Percentiles rank a stretch among this genome's conserved stretches.
These are phyloP conservation scores for Macrocentrus cingulum DNA, from an alignment of 1,140 invertebrate species.

Conservation along the genomic window DNA sequence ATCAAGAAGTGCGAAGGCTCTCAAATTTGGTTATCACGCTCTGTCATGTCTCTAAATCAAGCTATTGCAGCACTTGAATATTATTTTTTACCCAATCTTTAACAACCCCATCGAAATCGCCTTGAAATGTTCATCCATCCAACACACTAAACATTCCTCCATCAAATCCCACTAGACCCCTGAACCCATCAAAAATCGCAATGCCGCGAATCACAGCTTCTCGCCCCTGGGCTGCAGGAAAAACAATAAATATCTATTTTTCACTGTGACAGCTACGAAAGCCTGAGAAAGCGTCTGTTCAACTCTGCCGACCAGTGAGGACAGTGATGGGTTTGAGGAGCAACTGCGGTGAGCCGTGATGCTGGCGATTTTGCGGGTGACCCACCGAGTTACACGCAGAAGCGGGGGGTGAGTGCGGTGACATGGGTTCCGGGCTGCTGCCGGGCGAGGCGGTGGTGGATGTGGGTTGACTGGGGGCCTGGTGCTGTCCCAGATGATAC, in stretches of 20 bases:
- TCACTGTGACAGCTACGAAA: neutral
- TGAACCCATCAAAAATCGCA: too few relatives aligned
- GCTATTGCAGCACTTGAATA: too few relatives aligned
- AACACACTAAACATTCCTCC: too few relatives aligned
- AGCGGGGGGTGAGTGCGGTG: conserved; percentile 45
- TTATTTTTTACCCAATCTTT: too few relatives aligned
- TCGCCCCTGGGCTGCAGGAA: neutral
- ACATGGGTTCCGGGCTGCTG: conserved; percentile 59
- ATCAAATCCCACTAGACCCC: too few relatives aligned
- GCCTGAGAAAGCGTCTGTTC: conserved; percentile 26
- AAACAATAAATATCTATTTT: conserved; percentile 1
- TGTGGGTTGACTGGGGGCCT: conserved; percentile 43
- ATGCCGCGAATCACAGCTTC: neutral
- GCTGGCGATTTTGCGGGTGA: conserved; percentile 35
- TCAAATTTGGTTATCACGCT: too few relatives aligned
- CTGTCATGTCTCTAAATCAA: too few relatives aligned
- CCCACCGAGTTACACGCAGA: conserved; percentile 46
- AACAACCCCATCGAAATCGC: too few relatives aligned
- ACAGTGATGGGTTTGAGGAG: conserved; percentile 54
- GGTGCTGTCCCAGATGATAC: conserved; percentile 43
- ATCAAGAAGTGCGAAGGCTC: too few relatives aligned
- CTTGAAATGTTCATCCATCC: too few relatives aligned
- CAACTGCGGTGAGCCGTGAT: conserved; percentile 42
- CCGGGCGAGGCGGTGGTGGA: conserved; percentile 57
- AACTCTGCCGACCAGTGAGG: conserved; percentile 53